Evolutionary conservation across 1,140 invertebrate genomes (phyloP).

Genomic region (Drosophila teissieri): DNA sequence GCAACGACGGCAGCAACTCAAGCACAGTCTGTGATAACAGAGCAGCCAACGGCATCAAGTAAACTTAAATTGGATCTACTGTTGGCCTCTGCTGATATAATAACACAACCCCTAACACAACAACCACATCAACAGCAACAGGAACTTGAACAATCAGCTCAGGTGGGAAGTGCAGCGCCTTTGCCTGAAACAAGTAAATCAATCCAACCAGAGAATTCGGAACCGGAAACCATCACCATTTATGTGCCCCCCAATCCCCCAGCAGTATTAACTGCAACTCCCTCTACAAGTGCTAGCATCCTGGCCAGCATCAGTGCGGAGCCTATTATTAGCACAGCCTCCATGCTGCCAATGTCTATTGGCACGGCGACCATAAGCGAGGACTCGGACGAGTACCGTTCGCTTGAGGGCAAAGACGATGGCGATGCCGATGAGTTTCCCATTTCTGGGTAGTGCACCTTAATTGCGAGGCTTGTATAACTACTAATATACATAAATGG

Average conservation of each 20-base stretch:
- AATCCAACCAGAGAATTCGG: conserved; percentile 14
- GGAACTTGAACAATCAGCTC: conserved; percentile 19
- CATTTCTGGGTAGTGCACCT: conserved; percentile 75
- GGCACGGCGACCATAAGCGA: conserved; percentile 65
- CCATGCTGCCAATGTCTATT: conserved; percentile 53
- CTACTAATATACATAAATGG: conserved; percentile 28
- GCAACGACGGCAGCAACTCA: conserved; percentile 55
- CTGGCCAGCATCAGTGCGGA: conserved; percentile 45
- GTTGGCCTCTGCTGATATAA: conserved; percentile 81
- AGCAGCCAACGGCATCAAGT: conserved; percentile 82
- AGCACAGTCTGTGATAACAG: conserved; percentile 84
- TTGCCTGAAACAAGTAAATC: conserved; percentile 29
- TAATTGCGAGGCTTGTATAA: conserved; percentile 34
- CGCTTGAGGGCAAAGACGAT: conserved; percentile 80
- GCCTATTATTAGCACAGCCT: conserved; percentile 27
- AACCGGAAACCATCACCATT: conserved; percentile 42
- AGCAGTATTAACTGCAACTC: conserved; percentile 14
- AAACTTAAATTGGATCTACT: conserved; percentile 79
- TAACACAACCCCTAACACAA: conserved; percentile 65
- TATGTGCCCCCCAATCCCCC: conserved; percentile 34
- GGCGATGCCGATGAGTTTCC: conserved; percentile 73
- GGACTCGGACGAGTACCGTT: conserved; percentile 84
- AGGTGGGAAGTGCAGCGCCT: conserved; percentile 15
- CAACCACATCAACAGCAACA: conserved; percentile 44
- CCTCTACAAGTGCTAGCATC: conserved; percentile 26